phyloP scores from a whole-genome alignment of 2,888 invertebrate species.

The Erebia epiphron region DNA sequence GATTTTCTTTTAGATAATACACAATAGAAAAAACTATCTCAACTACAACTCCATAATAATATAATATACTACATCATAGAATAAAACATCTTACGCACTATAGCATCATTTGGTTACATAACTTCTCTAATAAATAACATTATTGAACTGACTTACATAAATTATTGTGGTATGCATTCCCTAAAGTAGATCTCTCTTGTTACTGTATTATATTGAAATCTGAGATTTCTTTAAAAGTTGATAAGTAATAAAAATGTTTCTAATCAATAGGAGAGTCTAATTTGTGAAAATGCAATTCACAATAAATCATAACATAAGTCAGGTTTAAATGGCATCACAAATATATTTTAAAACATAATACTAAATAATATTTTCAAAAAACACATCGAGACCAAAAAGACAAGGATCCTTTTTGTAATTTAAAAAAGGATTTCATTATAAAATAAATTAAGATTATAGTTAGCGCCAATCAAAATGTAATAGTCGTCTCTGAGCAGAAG shows the following conservation, averaged over 20 bases:
- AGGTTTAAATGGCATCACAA: constrained; percentile 73
- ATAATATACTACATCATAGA: constrained; percentile 60
- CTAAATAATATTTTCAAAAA: constrained; percentile 17
- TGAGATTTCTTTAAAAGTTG: background rate
- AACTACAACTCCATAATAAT: constrained; percentile 63
- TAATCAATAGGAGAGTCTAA: background rate
- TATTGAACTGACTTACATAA: constrained; percentile 43
- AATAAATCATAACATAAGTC: constrained; percentile 43
- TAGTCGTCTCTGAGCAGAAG: no score
- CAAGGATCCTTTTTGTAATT: background rate
- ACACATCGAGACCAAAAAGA: constrained; percentile 5
- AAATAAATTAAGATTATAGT: constrained; percentile 20
- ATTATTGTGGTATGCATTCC: constrained; percentile 13
- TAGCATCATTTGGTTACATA: constrained; percentile 82
- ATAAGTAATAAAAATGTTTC: background rate
- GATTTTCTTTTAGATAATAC: constrained; percentile 74
- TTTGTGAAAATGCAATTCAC: constrained; percentile 2
- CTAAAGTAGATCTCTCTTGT: background rate
- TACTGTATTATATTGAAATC: background rate
- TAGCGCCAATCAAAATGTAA: no score
- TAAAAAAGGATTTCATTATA: constrained; percentile 9
- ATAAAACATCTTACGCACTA: constrained; percentile 75
- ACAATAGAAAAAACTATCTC: constrained; percentile 75
- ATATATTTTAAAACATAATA: constrained; percentile 6
- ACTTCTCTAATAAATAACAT: constrained; percentile 71